phyloP scores from a whole-genome alignment of 2,113 vertebrate species.

The Tragelaphus imberbis region DNA sequence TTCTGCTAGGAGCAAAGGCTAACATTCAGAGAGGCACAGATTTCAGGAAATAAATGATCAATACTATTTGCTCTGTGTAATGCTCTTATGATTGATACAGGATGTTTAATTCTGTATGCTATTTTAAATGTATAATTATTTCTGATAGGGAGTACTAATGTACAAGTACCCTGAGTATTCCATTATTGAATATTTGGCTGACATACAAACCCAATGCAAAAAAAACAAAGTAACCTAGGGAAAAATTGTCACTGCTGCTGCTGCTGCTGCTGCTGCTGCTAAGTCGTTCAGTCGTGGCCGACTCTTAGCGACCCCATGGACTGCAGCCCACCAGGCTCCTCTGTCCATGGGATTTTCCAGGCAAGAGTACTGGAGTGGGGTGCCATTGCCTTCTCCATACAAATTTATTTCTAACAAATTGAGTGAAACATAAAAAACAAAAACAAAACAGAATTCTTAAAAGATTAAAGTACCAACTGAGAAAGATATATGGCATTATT shows the following conservation, averaged over 20 bases:
- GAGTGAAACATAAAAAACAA: neutral
- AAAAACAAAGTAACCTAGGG: conserved; percentile 7
- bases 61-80: neutral
- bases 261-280: no score
- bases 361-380: no score
- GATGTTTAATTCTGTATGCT: neutral
- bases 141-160: neutral
- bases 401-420: neutral
- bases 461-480: neutral
- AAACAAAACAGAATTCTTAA: neutral
- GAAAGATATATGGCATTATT: neutral
- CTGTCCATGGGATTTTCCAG: no score
- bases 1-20: neutral
- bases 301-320: no score
- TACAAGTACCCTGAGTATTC: neutral
- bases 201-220: neutral
- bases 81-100: neutral
- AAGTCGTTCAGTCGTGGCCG: no score
- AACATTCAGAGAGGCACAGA: neutral
- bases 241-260: neutral
- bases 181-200: neutral
- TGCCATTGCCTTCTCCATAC: no score
- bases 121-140: conserved; percentile 24
- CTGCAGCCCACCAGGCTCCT: no score
- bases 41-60: neutral